Evolutionary conservation across 2,113 vertebrate species (phyloP), one percentile per base, ranked within the genome.

Genomic region (Herpetotheres cachinnans): DNA sequence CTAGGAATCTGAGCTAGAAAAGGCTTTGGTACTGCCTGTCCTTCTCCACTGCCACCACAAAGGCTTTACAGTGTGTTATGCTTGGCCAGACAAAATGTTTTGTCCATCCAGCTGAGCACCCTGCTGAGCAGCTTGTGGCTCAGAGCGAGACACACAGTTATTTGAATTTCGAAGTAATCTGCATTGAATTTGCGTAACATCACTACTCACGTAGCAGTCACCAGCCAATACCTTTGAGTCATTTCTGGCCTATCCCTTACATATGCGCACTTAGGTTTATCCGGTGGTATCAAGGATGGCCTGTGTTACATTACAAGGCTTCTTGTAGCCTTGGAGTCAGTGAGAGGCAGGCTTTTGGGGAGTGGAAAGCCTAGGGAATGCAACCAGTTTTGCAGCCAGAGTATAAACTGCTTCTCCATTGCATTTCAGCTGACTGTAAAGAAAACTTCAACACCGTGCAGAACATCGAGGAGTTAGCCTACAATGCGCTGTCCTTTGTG

Each of bases 391-490:
- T 18, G 73, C 46, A 65, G 52, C 42, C 54, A 38, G 49, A 44
- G 36, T 7, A 2, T 58, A n/a, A 96, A 12, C 42, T 65, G 46
- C 46, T 55, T 29, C 36, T 83, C 46, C 66, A 3, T 15, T 92
- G 67, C 74, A 13, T 96, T 97, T 20, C 96, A 99, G 99, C 99
- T 3, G 99, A 99, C 97, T 99, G 99, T 94, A 99, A 99, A 95
- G 99, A 99, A 91, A 99, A 99, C 87, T 99, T 99, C 98, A 99
- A 98, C 78, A 99, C 99, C 0, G 99, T 99, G 78, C 99, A 99
- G 96, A 98, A 99, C 82, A 98, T 99, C 2, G 99, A 99, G 80
- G 99, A 99, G 96, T 97, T 99, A 61, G 99, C 99, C 55, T 99
- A 99, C 95, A 99, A 99, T 0, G 99, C 99, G 0, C 97, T 99